Percentiles rank a stretch among this genome's conserved stretches.
phyloP scores from a whole-genome alignment of 2,888 invertebrate genomes.

The Phortica magna region DNA sequence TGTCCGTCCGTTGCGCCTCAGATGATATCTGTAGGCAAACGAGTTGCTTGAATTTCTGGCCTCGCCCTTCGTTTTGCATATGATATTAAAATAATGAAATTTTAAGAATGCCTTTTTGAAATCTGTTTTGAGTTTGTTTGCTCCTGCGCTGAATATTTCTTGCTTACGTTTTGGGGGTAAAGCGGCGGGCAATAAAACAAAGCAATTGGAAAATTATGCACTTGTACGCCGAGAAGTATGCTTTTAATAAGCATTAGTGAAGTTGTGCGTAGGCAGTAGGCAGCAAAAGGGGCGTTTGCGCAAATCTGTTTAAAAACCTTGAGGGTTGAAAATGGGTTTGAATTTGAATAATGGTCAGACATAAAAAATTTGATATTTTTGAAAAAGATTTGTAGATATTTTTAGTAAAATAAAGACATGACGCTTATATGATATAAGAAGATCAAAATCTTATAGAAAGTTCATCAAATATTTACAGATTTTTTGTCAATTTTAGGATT shows the following conservation, averaged over 20 bases:
- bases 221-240: constrained; percentile 69
- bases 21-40: constrained; percentile 1
- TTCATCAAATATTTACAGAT: too few species aligned
- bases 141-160: constrained; percentile 35
- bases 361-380: not conserved
- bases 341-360: constrained; percentile 32
- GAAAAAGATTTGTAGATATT: not conserved
- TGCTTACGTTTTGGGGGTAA: constrained; percentile 50
- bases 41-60: not conserved
- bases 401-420: too few species aligned
- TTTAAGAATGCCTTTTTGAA: constrained; percentile 64
- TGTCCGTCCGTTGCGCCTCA: not conserved
- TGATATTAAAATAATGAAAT: constrained; percentile 77
- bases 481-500: too few species aligned
- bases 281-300: constrained; percentile 50
- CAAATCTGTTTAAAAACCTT: constrained; percentile 15
- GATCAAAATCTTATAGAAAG: too few species aligned
- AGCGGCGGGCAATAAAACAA: constrained; percentile 58
- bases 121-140: constrained; percentile 38
- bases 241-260: constrained; percentile 66
- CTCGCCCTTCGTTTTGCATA: constrained; percentile 59
- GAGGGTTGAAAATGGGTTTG: constrained; percentile 27
- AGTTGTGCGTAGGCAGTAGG: constrained; percentile 31
- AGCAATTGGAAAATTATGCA: constrained; percentile 77
- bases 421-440: too few species aligned